A percentile compares a stretch with the other conserved stretches of the same genome.
Evolutionary conservation across 1,140 invertebrate genomes (phyloP).

Genomic region (Ylistrum balloti): DNA sequence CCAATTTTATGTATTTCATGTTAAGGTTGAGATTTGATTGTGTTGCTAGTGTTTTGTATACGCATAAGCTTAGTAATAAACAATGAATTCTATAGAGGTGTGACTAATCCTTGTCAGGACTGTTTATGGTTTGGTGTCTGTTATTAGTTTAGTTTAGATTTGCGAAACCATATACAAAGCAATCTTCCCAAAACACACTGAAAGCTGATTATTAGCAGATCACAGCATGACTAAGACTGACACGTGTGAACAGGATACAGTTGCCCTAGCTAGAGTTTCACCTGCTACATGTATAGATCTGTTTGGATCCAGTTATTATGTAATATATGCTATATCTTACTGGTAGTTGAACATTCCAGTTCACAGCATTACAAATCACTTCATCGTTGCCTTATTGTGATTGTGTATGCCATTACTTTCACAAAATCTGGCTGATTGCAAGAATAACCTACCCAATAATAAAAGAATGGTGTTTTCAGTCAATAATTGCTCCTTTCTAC

Average conservation of each 20-base stretch:
- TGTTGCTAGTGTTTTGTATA: background rate
- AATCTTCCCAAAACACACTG: background rate
- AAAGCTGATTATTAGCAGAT: background rate
- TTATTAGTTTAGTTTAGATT: background rate
- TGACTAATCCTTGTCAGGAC: background rate
- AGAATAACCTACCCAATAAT: no score
- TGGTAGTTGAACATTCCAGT: no score
- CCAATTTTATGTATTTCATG: no score
- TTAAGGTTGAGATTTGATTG: background rate
- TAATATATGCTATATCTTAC: no score
- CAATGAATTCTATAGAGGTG: background rate
- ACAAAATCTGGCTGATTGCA: no score
- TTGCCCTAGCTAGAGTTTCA: background rate
- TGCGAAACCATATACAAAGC: background rate
- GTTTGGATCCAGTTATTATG: no score
- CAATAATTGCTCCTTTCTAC: no score
- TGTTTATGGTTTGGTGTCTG: no score
- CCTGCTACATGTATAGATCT: conserved; percentile 15
- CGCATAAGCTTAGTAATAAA: background rate
- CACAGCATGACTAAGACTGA: background rate
- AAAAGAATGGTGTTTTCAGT: no score
- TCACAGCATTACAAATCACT: no score
- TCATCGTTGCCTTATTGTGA: no score
- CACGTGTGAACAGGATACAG: background rate
- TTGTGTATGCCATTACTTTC: no score